phyloP scores from a whole-genome alignment of 2,797 vertebrate genomes.

The Propithecus deckenii region DNA sequence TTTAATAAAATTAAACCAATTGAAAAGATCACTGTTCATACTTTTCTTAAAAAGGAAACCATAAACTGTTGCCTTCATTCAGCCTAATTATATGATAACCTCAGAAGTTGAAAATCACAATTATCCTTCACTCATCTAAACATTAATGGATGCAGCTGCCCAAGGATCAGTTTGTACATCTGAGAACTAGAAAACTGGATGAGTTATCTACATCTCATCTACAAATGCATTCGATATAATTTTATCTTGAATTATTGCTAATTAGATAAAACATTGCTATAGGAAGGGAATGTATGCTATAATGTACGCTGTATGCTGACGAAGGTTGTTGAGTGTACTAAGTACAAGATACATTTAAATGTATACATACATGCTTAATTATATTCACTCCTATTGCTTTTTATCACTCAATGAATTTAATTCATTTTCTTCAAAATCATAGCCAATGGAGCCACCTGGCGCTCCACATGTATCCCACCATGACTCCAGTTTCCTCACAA shows the following conservation, averaged over 20 bases:
- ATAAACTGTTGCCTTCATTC: neutral
- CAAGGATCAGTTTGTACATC: conserved; percentile 19
- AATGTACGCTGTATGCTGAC: neutral
- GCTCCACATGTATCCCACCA: neutral
- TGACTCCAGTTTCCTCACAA: neutral
- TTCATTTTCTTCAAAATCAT: conserved; percentile 3
- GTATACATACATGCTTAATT: neutral
- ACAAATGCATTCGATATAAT: neutral
- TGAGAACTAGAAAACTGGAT: neutral
- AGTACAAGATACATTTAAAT: neutral
- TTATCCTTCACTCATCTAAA: conserved; percentile 26
- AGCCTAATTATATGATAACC: neutral
- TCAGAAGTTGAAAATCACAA: neutral
- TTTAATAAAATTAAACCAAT: neutral
- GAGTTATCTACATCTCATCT: neutral
- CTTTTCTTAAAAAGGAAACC: conserved; percentile 20
- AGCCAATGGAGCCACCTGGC: neutral
- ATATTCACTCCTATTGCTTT: neutral
- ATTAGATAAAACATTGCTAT: neutral
- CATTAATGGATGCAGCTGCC: neutral
- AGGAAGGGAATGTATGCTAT: neutral
- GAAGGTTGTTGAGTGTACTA: neutral
- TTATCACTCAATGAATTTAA: neutral
- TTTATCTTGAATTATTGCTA: neutral
- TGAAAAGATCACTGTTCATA: neutral